These are phyloP conservation scores for Megaceryle maxima DNA, from an alignment of 2,113 vertebrate genomes.

Conservation along the genomic window DNA sequence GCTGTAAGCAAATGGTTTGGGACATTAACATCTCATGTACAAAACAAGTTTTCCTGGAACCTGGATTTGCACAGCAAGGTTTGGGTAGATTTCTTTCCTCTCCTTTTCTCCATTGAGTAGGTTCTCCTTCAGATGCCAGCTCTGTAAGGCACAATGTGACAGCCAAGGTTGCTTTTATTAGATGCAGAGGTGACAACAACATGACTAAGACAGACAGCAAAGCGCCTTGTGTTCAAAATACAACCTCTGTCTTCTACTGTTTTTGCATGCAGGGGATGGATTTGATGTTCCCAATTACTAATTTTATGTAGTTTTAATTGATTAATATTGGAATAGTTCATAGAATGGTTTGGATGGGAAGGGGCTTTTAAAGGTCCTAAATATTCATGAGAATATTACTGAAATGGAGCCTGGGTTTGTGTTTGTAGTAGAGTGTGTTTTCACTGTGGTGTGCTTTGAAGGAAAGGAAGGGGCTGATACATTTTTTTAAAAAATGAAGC, in stretches of 20 bases:
- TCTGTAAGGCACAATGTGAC: background rate
- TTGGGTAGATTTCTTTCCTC: background rate
- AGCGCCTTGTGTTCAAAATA: background rate
- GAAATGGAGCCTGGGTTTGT: background rate
- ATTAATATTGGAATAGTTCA: background rate
- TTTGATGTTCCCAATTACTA: background rate
- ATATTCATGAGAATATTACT: background rate
- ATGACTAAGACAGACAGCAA: background rate
- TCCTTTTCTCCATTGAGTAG: background rate
- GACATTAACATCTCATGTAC: background rate
- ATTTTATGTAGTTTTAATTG: background rate
- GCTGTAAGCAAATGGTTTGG: background rate
- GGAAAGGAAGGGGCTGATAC: background rate
- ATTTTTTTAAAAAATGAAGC: background rate
- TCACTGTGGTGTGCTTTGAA: background rate
- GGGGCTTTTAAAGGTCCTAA: background rate
- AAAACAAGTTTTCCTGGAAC: background rate
- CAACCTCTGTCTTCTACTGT: background rate
- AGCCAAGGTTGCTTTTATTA: accelerated
- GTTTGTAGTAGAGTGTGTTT: background rate
- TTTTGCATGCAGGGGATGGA: background rate
- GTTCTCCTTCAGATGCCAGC: background rate
- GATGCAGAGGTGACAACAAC: background rate
- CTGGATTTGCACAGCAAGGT: background rate
- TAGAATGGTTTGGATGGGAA: background rate